These are phyloP conservation scores for Athrips mouffetella DNA, from an alignment of 2,888 invertebrate genomes.

Conservation along the genomic window DNA sequence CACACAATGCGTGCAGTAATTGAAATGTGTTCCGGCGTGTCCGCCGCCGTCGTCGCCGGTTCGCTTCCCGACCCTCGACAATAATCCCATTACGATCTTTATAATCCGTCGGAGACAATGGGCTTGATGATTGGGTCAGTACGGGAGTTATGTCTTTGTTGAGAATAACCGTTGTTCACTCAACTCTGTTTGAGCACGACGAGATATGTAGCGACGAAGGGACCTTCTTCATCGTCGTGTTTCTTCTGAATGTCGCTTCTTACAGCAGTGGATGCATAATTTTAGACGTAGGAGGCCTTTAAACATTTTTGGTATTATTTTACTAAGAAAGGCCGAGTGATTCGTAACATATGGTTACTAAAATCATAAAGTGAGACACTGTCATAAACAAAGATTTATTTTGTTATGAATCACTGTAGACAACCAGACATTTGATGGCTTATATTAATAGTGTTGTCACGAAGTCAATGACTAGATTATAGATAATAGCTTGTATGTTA, in stretches of 20 bases:
- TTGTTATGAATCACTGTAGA: slow-evolving; percentile 1
- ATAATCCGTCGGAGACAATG: slow-evolving; percentile 65
- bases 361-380: neutral
- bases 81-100: slow-evolving; percentile 54
- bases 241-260: too few relatives aligned
- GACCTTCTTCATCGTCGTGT: too few relatives aligned
- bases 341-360: neutral
- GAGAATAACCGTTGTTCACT: neutral
- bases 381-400: slow-evolving; percentile 1
- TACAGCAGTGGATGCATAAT: too few relatives aligned
- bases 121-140: slow-evolving; percentile 46
- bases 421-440: neutral
- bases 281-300: too few relatives aligned
- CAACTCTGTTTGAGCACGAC: too few relatives aligned
- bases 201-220: too few relatives aligned
- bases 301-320: too few relatives aligned
- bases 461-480: slow-evolving; percentile 8
- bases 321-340: neutral
- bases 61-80: slow-evolving; percentile 6
- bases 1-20: slow-evolving; percentile 59
- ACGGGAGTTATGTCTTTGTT: slow-evolving; percentile 25
- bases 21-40: slow-evolving; percentile 57
- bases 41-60: slow-evolving; percentile 27
- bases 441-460: slow-evolving; percentile 5
- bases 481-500: slow-evolving; percentile 5